Conservation (phyloP, 1,140 invertebrate species). For the Nomia melanderi region DNA sequence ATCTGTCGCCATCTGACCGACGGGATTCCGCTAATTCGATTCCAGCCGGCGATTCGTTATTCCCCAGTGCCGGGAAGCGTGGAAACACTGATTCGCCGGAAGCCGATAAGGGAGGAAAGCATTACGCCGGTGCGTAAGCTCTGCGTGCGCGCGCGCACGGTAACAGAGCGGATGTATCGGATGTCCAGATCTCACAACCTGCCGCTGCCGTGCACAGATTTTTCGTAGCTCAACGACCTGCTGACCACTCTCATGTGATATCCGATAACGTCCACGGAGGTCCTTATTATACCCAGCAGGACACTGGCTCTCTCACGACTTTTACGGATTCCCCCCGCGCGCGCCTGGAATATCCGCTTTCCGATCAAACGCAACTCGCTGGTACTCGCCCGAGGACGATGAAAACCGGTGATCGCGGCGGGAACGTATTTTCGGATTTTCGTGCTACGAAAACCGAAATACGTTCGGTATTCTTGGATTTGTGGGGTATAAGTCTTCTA, state of each 20-base stretch:
- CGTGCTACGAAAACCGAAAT: too few relatives aligned
- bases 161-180: slow-evolving; percentile 64
- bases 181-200: slow-evolving; percentile 66
- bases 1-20: neutral
- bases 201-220: slow-evolving; percentile 54
- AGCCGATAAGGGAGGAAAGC: slow-evolving; percentile 36
- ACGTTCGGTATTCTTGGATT: too few relatives aligned
- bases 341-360: slow-evolving; percentile 41
- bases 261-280: slow-evolving; percentile 69
- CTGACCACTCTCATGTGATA: slow-evolving; percentile 53
- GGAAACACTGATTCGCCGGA: slow-evolving; percentile 12
- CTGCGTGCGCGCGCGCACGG: slow-evolving; percentile 6
- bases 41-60: neutral
- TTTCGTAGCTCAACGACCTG: slow-evolving; percentile 57
- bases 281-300: slow-evolving; percentile 68
- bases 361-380: slow-evolving; percentile 29
- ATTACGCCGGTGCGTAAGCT: slow-evolving; percentile 45
- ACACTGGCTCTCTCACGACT: slow-evolving; percentile 61
- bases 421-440: slow-evolving; percentile 51
- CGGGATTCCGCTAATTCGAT: slow-evolving; percentile 3
- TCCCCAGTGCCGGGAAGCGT: neutral
- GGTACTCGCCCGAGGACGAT: neutral
- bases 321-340: slow-evolving; percentile 67
- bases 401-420: slow-evolving; percentile 21
- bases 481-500: too few relatives aligned